Percentiles rank a stretch among this genome's conserved stretches.
These are phyloP conservation scores for Camponotus floridanus DNA, from an alignment of 1,140 invertebrate species.

Conservation along the genomic window DNA sequence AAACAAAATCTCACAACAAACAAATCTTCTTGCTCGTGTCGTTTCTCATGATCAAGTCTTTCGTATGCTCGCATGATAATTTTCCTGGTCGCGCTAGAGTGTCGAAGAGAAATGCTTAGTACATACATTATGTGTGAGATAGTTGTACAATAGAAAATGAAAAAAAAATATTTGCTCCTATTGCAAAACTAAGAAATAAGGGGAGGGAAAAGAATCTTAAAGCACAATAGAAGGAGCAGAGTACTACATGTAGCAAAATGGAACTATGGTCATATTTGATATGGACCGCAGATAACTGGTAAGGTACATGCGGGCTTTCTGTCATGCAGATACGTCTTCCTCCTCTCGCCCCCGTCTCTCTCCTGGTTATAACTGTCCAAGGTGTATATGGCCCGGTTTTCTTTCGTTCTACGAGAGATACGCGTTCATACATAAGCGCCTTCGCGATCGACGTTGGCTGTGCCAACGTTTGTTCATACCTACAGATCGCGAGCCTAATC, in stretches of 20 bases:
- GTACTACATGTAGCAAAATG: slow-evolving; percentile 41
- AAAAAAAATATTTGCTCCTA: slow-evolving; percentile 48
- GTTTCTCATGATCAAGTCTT: not conserved
- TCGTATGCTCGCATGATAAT: not conserved
- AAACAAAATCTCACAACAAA: not conserved
- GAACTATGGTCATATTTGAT: slow-evolving; percentile 83
- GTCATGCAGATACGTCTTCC: slow-evolving; percentile 76
- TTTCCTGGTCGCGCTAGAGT: slow-evolving; percentile 15
- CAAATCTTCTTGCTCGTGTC: slow-evolving; percentile 3
- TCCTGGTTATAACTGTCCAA: not conserved
- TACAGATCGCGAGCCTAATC: slow-evolving; percentile 67
- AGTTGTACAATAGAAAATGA: not conserved
- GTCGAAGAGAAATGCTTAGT: slow-evolving; percentile 21
- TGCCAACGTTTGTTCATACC: slow-evolving; percentile 4
- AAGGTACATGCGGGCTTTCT: slow-evolving; percentile 83
- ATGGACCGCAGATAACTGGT: slow-evolving; percentile 84
- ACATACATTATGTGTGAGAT: slow-evolving; percentile 42
- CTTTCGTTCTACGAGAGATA: slow-evolving; percentile 40
- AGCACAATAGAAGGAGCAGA: slow-evolving; percentile 10
- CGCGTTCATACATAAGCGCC: slow-evolving; percentile 56
- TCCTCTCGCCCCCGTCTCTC: not conserved
- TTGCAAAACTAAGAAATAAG: slow-evolving; percentile 3
- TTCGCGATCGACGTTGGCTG: slow-evolving; percentile 48
- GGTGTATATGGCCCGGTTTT: slow-evolving; percentile 59
- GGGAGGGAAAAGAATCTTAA: not conserved